Evolutionary conservation across 2,113 vertebrate genomes (phyloP), one percentile per base, ranked within the genome.

Genomic region (Odontesthes bonariensis): DNA sequence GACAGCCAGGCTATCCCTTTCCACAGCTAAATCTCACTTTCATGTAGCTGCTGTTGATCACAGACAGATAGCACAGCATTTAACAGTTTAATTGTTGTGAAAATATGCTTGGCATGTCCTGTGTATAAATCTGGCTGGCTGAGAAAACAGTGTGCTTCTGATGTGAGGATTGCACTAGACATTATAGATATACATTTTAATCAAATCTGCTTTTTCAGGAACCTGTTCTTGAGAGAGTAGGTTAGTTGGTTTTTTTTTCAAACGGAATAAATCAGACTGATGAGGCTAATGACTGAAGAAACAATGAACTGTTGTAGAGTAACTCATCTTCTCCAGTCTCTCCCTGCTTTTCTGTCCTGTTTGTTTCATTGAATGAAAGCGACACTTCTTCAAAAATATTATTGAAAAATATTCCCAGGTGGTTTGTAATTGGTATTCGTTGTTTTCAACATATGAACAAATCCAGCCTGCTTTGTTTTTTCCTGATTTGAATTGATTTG

Each of bases 31-130:
- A 76, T 49, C 56, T 77, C 31, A 31, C 53, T 49, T 60, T 71
- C 77, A 61, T 42, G 59, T 60, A 47, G 61, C 60, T 57, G 52
- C 27, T 68, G 60, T 66, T 13, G 6, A 74, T 73, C 51, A 63
- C 63, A 66, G 44, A 55, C 60, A 40, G 71, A 80, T 60, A 74
- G 47, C 61, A 4, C 0, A 14, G 27, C 9, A 17, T 69, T 80
- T 68, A 82, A 31, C 33, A 60, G 40, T 66, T 47, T 73, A 80
- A 60, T 61, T 51, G 69, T 70, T 64, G 31, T 31, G 14, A 67
- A 71, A 87, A 86, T 57, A 86, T 85, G 73, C 32, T 8, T 20
- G 77, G 70, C 33, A 77, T 82, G 83, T 86, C 77, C 77, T 77
- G 73, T 44, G 5, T 70, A 10, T 40, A 10, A 2, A 10, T 23